Percentiles rank a stretch among this genome's conserved stretches.
These are phyloP conservation scores for Brachypalpus laphriformis DNA, from an alignment of 2,888 invertebrate species.

Conservation along the genomic window DNA sequence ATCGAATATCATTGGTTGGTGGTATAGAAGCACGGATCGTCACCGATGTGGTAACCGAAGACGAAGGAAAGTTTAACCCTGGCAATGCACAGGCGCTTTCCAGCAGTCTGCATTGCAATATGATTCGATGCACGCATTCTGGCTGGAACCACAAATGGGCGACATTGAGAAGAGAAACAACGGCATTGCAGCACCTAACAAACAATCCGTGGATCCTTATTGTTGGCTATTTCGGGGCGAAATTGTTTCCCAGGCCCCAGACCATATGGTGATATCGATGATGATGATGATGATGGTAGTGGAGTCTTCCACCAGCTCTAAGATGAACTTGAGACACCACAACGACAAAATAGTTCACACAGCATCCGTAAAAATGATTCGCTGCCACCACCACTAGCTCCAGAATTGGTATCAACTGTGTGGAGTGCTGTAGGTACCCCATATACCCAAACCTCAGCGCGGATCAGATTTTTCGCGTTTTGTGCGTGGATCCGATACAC, in stretches of 20 bases:
- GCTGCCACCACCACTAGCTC: not conserved
- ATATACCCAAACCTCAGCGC: slow-evolving; percentile 33
- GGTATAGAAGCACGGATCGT: slow-evolving; percentile 27
- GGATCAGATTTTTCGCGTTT: slow-evolving; percentile 60
- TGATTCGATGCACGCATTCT: slow-evolving; percentile 68
- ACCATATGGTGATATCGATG: slow-evolving; percentile 32
- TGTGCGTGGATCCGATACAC: slow-evolving; percentile 72
- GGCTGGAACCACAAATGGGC: slow-evolving; percentile 66
- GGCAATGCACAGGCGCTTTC: slow-evolving; percentile 46
- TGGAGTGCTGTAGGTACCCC: slow-evolving; percentile 9
- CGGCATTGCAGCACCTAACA: slow-evolving; percentile 4
- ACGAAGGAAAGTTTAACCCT: slow-evolving; percentile 73
- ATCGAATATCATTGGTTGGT: slow-evolving; percentile 50
- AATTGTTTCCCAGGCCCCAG: slow-evolving; percentile 57
- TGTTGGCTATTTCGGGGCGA: slow-evolving; percentile 54
- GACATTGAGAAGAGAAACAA: slow-evolving; percentile 73
- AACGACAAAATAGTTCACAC: slow-evolving; percentile 72
- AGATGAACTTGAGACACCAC: slow-evolving; percentile 73
- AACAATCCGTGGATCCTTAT: slow-evolving; percentile 37
- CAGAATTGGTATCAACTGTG: slow-evolving; percentile 15
- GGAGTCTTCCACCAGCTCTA: slow-evolving; percentile 49
- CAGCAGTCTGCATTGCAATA: slow-evolving; percentile 31
- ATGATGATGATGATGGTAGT: not conserved
- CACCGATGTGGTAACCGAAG: slow-evolving; percentile 46
- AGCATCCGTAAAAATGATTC: slow-evolving; percentile 56